Conservation (phyloP, 2,888 invertebrate genomes). For the Thysanoteuthis rhombus region DNA sequence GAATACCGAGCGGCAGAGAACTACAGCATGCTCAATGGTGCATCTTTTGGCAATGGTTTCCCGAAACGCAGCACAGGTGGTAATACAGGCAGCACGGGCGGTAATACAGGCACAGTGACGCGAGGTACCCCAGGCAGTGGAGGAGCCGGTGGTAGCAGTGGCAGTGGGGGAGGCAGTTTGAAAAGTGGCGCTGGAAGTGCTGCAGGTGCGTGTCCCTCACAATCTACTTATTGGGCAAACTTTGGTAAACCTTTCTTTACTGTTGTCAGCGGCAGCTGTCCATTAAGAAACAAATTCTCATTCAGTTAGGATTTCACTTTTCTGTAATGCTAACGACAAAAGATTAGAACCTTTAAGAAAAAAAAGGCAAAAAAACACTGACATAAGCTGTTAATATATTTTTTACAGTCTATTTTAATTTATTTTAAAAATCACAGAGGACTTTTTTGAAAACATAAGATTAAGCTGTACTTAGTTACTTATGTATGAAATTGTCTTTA, state of each 20-base stretch:
- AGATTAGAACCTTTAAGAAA: too few species aligned
- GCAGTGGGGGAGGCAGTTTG: constrained; percentile 30
- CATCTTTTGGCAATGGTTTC: constrained; percentile 23
- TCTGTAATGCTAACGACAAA: too few species aligned
- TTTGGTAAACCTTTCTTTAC: neutral
- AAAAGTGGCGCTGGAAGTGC: constrained; percentile 23
- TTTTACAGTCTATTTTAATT: too few species aligned
- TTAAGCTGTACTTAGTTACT: too few species aligned
- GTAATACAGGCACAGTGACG: constrained; percentile 1
- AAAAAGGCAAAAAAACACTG: too few species aligned
- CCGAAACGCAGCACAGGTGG: constrained; percentile 24
- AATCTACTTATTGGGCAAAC: neutral
- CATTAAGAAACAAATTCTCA: neutral
- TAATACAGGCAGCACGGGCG: neutral
- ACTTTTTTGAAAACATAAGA: too few species aligned
- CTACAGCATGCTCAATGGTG: constrained; percentile 1
- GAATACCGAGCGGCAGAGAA: constrained; percentile 22
- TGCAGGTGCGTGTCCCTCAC: neutral
- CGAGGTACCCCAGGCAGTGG: neutral
- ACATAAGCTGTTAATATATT: too few species aligned
- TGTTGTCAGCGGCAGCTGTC: neutral
- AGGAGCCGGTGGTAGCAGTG: constrained; percentile 32
- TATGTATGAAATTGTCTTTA: too few species aligned
- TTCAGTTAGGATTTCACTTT: too few species aligned
- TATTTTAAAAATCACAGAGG: too few species aligned